Percentiles rank a stretch among this genome's conserved stretches.
Conservation (phyloP, 2,797 vertebrate genomes). For the Pitangus sulphuratus region DNA sequence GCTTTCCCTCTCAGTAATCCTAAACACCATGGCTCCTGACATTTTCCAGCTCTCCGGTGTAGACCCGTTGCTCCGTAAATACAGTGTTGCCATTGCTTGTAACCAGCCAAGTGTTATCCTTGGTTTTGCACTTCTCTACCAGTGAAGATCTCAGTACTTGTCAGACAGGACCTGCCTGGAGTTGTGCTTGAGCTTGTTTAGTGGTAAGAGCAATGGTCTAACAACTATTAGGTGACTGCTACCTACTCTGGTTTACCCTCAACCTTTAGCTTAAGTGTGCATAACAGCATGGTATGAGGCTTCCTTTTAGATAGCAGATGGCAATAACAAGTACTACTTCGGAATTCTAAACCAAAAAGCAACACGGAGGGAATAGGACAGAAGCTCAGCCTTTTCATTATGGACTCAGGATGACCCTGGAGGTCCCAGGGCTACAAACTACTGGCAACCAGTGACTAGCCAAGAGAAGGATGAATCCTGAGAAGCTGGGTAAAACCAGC, state of each 20-base stretch:
- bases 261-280: not conserved
- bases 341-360: not conserved
- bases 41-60: not conserved
- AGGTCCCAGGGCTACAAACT: not conserved
- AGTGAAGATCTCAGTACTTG: accelerated
- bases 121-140: not conserved
- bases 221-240: not conserved
- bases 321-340: not conserved
- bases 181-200: not conserved
- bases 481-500: not conserved
- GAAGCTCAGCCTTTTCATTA: not conserved
- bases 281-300: not conserved
- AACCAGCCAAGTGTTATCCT: too few relatives aligned
- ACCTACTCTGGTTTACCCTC: not conserved
- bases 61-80: not conserved
- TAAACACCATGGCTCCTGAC: not conserved
- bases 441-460: not conserved
- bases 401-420: not conserved
- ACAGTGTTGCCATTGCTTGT: not conserved
- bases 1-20: not conserved
- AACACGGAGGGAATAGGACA: accelerated
- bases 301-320: not conserved
- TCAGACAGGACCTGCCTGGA: not conserved
- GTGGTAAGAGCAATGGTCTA: not conserved
- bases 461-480: not conserved